Evolutionary conservation across 2,888 invertebrate genomes (phyloP).

Genomic region (Drosophila helvetica): DNA sequence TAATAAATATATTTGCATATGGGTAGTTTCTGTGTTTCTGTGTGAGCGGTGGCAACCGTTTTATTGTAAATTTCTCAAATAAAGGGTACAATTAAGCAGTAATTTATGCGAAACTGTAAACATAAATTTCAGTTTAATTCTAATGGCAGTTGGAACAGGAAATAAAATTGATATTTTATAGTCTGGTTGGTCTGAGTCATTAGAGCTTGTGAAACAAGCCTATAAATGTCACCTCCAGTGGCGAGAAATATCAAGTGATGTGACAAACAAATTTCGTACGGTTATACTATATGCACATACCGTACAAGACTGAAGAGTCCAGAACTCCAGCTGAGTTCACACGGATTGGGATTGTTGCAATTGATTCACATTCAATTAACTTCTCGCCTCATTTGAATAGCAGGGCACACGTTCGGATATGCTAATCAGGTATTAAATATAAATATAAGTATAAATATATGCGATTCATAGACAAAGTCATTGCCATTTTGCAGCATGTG

Average conservation of each 20-base stretch:
- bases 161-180: slow-evolving; percentile 20
- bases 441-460: slow-evolving; percentile 41
- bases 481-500: slow-evolving; percentile 5
- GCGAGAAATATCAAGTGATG: slow-evolving; percentile 24
- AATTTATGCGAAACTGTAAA: slow-evolving; percentile 34
- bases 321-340: slow-evolving; percentile 43
- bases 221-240: slow-evolving; percentile 35
- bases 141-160: slow-evolving; percentile 32
- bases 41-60: slow-evolving; percentile 10
- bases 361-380: slow-evolving; percentile 46
- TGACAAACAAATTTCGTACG: slow-evolving; percentile 28
- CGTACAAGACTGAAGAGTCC: slow-evolving; percentile 2
- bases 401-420: slow-evolving; percentile 42
- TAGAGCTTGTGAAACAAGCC: slow-evolving; percentile 37
- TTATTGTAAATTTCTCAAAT: slow-evolving; percentile 26
- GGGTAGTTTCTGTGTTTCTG: background rate
- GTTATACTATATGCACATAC: background rate
- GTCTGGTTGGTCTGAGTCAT: slow-evolving; percentile 31
- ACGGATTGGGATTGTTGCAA: slow-evolving; percentile 37
- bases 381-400: slow-evolving; percentile 43
- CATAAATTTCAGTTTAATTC: slow-evolving; percentile 32
- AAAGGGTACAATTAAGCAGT: slow-evolving; percentile 22
- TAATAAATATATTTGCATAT: slow-evolving; percentile 12
- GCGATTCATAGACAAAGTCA: slow-evolving; percentile 42
- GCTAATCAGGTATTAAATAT: slow-evolving; percentile 36